A percentile compares a stretch with the other conserved stretches of the same genome.
Evolutionary conservation across 2,113 vertebrate species (phyloP).

Genomic region (Seriola rivoliana): DNA sequence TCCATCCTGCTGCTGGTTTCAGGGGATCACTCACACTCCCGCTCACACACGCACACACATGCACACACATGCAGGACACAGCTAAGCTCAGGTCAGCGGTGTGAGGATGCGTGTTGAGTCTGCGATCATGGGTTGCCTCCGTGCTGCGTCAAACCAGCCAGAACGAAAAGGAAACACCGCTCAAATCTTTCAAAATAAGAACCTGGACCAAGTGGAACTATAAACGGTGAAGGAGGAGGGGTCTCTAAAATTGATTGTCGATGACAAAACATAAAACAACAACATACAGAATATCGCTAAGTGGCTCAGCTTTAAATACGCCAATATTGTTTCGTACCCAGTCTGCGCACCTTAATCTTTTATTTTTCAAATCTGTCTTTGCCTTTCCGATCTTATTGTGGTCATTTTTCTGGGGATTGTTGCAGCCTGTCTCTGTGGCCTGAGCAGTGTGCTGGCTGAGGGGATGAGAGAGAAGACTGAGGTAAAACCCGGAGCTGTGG

Average conservation of each 20-base stretch:
- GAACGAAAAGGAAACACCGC: constrained; percentile 30
- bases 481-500: constrained; percentile 75
- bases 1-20: constrained; percentile 80
- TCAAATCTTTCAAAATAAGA: constrained; percentile 47
- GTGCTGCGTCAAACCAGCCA: constrained; percentile 55
- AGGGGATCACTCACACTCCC: constrained; percentile 82
- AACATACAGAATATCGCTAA: fast-evolving
- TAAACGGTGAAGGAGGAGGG: neutral
- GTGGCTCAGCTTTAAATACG: fast-evolving
- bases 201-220: fast-evolving
- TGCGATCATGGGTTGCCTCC: constrained; percentile 81
- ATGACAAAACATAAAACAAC: neutral
- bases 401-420: constrained; percentile 6
- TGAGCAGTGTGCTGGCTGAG: constrained; percentile 68
- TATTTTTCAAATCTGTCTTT: constrained; percentile 29
- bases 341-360: neutral
- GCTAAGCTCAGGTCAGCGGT: constrained; percentile 78
- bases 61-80: constrained; percentile 79
- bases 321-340: fast-evolving
- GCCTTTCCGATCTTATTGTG: constrained; percentile 33
- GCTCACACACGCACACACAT: constrained; percentile 74
- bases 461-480: constrained; percentile 68
- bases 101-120: constrained; percentile 80
- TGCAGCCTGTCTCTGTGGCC: constrained; percentile 68
- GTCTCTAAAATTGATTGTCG: fast-evolving